phyloP scores from a whole-genome alignment of 2,888 invertebrate genomes.

The Drosophila helvetica region DNA sequence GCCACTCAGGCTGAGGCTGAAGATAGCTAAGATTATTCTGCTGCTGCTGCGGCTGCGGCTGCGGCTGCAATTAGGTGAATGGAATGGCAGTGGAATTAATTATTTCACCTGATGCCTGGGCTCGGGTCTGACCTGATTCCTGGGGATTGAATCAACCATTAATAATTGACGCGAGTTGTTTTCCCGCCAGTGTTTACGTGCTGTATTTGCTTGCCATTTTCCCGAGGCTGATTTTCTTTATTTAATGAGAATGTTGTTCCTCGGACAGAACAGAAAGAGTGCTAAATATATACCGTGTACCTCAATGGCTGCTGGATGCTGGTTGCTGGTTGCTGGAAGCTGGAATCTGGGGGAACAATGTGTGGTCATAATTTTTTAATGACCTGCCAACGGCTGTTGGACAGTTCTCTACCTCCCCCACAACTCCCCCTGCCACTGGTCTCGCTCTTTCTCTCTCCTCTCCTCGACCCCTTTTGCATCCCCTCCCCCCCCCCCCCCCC shows the following conservation, averaged over 20 bases:
- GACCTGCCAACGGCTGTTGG: conserved; percentile 54
- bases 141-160: background rate
- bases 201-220: background rate
- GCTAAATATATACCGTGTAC: conserved; percentile 26
- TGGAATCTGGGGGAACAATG: conserved; percentile 52
- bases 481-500: too few relatives aligned
- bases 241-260: background rate
- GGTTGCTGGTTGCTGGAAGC: background rate
- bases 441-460: background rate
- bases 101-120: background rate
- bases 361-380: conserved; percentile 74
- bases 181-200: background rate
- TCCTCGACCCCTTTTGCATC: background rate
- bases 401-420: conserved; percentile 10
- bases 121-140: background rate
- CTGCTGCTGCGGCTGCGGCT: background rate
- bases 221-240: background rate
- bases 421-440: conserved; percentile 1
- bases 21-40: background rate
- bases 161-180: background rate
- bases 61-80: conserved; percentile 54
- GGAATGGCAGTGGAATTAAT: background rate
- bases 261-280: conserved; percentile 14
- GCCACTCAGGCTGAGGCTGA: background rate
- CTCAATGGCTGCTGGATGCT: conserved; percentile 14